Evolutionary conservation across 2,888 invertebrate species (phyloP).

Genomic region (Frankliniella intonsa): DNA sequence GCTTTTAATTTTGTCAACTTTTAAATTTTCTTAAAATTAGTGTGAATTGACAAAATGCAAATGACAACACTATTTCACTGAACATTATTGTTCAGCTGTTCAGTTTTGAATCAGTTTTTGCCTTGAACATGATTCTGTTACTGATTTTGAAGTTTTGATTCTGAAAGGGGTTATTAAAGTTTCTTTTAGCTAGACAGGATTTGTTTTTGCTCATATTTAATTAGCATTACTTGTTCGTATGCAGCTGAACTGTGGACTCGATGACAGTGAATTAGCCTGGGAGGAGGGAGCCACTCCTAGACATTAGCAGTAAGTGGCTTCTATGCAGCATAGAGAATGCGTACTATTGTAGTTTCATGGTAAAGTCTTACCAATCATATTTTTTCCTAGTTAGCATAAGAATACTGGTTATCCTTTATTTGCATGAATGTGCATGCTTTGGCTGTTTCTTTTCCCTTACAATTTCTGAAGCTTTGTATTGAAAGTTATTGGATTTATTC

Average conservation of each 20-base stretch:
- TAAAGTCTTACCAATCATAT: neutral
- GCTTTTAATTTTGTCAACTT: neutral
- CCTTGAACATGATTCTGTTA: too few relatives aligned
- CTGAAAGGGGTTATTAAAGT: neutral
- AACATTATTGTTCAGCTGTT: too few relatives aligned
- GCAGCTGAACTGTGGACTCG: conserved; percentile 25
- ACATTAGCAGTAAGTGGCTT: conserved; percentile 24
- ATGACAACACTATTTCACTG: too few relatives aligned
- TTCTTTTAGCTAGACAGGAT: neutral
- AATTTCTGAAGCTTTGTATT: neutral
- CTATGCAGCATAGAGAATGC: neutral
- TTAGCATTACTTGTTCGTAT: conserved; percentile 10
- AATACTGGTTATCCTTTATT: neutral
- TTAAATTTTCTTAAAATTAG: neutral
- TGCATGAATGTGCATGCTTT: conserved; percentile 9
- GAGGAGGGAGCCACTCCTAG: conserved; percentile 19
- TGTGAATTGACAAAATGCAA: too few relatives aligned
- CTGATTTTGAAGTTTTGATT: neutral
- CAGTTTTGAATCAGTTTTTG: too few relatives aligned
- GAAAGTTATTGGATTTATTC: neutral
- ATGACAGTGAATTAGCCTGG: conserved; percentile 26
- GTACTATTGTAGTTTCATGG: neutral
- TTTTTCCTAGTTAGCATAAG: neutral
- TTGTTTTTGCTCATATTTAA: neutral
- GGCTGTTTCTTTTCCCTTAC: neutral